Percentiles rank a stretch among this genome's conserved stretches.
Conservation (phyloP, 2,888 invertebrate species). For the Orthosia incerta region DNA sequence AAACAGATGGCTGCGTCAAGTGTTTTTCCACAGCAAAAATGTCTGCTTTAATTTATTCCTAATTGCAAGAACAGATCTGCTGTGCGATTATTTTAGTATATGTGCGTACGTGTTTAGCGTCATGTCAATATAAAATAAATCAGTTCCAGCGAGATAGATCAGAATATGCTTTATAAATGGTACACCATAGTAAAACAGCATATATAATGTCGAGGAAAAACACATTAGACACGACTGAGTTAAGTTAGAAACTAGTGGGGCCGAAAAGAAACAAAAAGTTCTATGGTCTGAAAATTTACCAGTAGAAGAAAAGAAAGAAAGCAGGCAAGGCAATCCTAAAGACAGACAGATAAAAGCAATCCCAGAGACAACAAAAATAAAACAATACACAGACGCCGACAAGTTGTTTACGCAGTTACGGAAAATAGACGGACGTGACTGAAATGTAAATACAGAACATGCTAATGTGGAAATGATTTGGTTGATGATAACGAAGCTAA, state of each 20-base stretch:
- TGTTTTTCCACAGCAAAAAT: conserved; percentile 51
- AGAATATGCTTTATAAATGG: conserved; percentile 7
- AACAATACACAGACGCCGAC: neutral
- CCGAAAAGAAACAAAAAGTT: neutral
- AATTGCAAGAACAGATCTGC: conserved; percentile 37
- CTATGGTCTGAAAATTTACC: neutral
- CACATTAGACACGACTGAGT: neutral
- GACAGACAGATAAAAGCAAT: neutral
- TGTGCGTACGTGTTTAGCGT: conserved; percentile 33
- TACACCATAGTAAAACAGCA: neutral
- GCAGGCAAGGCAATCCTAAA: neutral
- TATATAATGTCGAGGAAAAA: too few relatives aligned
- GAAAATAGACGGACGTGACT: conserved; percentile 33
- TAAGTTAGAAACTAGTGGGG: neutral
- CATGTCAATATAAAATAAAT: conserved; percentile 28
- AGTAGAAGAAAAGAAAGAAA: conserved; percentile 1
- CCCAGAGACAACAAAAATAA: neutral
- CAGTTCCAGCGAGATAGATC: neutral
- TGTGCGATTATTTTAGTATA: conserved; percentile 7
- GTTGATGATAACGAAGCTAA: conserved; percentile 50
- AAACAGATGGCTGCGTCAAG: conserved; percentile 47
- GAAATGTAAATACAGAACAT: conserved; percentile 41
- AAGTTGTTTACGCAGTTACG: conserved; percentile 5
- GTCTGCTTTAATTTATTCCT: conserved; percentile 25
- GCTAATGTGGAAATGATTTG: conserved; percentile 41